A percentile compares a stretch with the other conserved stretches of the same genome.
phyloP scores from a whole-genome alignment of 2,888 invertebrate genomes.

The Cordylochernes scorpioides region DNA sequence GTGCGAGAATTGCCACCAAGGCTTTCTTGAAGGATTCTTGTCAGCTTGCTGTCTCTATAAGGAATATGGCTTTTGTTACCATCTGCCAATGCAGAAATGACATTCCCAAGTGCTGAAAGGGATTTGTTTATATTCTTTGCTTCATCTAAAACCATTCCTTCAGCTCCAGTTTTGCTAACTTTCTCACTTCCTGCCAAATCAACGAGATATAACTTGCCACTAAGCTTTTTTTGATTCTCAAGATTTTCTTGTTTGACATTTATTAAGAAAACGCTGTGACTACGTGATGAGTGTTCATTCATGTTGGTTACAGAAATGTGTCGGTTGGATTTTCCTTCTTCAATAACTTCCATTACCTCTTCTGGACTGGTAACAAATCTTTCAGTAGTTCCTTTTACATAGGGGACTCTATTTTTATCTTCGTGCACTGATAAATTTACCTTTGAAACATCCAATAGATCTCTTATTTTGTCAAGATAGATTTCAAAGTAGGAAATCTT shows the following conservation, averaged over 20 bases:
- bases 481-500: constrained; percentile 99
- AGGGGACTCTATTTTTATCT: constrained; percentile 97
- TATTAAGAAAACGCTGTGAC: constrained; percentile 97
- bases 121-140: constrained; percentile 99
- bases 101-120: constrained; percentile 90
- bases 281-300: constrained; percentile 99
- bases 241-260: constrained; percentile 98
- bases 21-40: constrained; percentile 94
- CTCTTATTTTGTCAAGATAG: constrained; percentile 97
- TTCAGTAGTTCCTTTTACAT: constrained; percentile 97
- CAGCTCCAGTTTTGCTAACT: constrained; percentile 96
- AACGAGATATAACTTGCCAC: constrained; percentile 91
- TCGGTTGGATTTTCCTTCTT: constrained; percentile 96
- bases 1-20: constrained; percentile 96
- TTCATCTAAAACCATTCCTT: constrained; percentile 93
- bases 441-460: constrained; percentile 89
- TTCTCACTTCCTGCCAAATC: constrained; percentile 99
- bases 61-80: constrained; percentile 85
- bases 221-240: constrained; percentile 94
- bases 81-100: constrained; percentile 93
- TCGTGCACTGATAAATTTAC: constrained; percentile 97
- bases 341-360: constrained; percentile 96
- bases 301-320: constrained; percentile 99
- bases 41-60: constrained; percentile 93
- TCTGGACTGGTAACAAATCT: constrained; percentile 96